Percentiles rank a stretch among this genome's conserved stretches.
phyloP scores from a whole-genome alignment of 1,140 invertebrate species.

The Leguminivora glycinivorella region DNA sequence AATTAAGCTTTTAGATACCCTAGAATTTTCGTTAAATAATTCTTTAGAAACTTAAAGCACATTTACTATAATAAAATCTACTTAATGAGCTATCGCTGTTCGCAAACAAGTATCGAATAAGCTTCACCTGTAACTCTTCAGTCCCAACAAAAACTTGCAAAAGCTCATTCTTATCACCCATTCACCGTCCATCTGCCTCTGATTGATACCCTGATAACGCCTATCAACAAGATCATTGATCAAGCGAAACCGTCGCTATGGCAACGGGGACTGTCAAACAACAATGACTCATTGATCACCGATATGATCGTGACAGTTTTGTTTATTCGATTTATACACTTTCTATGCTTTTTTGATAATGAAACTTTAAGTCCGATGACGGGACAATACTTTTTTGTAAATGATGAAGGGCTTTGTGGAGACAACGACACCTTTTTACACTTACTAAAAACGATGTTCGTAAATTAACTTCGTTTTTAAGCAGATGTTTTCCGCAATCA shows the following conservation, averaged over 20 bases:
- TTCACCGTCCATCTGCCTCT: neutral
- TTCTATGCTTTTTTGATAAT: neutral
- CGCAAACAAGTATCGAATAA: neutral
- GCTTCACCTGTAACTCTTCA: neutral
- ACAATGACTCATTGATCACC: neutral
- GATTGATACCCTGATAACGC: neutral
- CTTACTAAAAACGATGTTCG: neutral
- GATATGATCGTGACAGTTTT: constrained; percentile 11
- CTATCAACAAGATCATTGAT: constrained; percentile 4
- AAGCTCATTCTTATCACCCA: neutral
- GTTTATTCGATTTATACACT: neutral
- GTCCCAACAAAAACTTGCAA: neutral
- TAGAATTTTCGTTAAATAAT: too few relatives aligned
- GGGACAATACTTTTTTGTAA: constrained; percentile 3
- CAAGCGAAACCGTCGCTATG: neutral
- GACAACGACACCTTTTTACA: neutral
- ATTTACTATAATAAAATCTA: too few relatives aligned
- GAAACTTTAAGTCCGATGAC: neutral
- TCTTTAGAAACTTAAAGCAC: too few relatives aligned
- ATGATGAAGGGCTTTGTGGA: neutral
- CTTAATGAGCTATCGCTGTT: neutral
- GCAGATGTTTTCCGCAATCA: too few relatives aligned
- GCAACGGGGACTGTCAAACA: constrained; percentile 7
- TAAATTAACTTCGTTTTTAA: neutral
- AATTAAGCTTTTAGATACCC: too few relatives aligned